Evolutionary conservation across 2,113 vertebrate genomes (phyloP), one percentile per base, ranked within the genome.

Genomic region (Hirundichthys speculiger): DNA sequence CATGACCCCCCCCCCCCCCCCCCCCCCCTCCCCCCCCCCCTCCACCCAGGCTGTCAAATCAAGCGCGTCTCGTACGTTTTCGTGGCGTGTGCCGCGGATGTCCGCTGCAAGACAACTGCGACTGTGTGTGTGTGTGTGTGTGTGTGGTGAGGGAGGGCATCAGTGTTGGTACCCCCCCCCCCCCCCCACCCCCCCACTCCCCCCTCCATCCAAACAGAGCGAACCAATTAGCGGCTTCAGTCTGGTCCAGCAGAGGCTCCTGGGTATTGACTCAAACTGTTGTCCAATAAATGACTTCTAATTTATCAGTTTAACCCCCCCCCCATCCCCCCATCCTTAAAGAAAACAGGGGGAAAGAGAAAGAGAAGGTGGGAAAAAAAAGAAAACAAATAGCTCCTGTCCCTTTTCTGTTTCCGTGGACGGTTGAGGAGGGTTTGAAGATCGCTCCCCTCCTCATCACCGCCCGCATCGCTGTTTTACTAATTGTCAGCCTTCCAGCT

Each of bases 271-370:
- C 90, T 95, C 92, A 92, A 94, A 96, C 93, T 93, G 92, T 91
- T 94, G 95, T 94, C 96, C 96, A 94, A 96, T 97, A 96, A 97
- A 96, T 94, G 93, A 96, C 94, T 93, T 95, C 95, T 98, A 97
- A 97, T 98, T 98, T 95, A 96, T 98, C 96, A 97, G 95, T 96
- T 97, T 97, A 96, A 95, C 95, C 94, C 93, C 94, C 92, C 91
- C 94, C 91, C 92, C 45, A 1, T 25, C n/a, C 2, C 21, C 24
- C 2, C n/a, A 8, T 1, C 59, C 15, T 92, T 89, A 27, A 27
- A 89, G 39, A 92, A 60, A 55, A 55, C 58, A 20, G n/a, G 16
- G 38, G 45, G 11, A 40, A 27, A n/a, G 39, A 46, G 43, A 13
- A 12, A 20, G 22, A 2, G 41, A 81, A 88, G 27, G 81, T 87